These are phyloP conservation scores for Enteromius argenteus DNA, from an alignment of 2,797 vertebrate species.

Conservation along the genomic window DNA sequence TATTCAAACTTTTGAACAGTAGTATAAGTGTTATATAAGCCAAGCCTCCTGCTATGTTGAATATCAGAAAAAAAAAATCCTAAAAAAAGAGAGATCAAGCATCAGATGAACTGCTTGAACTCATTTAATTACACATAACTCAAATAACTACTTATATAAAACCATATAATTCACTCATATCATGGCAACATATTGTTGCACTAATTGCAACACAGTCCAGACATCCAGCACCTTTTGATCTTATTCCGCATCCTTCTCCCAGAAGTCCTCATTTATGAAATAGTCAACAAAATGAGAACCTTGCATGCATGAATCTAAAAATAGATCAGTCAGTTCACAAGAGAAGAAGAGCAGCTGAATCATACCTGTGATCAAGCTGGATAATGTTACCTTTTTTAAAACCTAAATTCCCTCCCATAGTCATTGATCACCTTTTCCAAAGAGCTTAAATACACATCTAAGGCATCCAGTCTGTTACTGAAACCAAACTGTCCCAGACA, in stretches of 20 bases:
- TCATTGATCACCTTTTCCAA: conserved; percentile 50
- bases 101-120: neutral
- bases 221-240: conserved; percentile 1
- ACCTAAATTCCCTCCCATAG: conserved; percentile 44
- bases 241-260: conserved; percentile 48
- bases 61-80: neutral
- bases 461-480: conserved; percentile 45
- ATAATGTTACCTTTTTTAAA: conserved; percentile 13
- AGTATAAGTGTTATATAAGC: conserved; percentile 41
- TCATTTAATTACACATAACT: neutral
- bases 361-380: conserved; percentile 27
- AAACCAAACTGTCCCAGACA: conserved; percentile 50
- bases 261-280: conserved; percentile 57
- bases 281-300: conserved; percentile 57
- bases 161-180: neutral
- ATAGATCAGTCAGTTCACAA: conserved; percentile 39
- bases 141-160: neutral
- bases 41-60: neutral
- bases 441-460: conserved; percentile 44
- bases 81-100: neutral
- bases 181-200: neutral
- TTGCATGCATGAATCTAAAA: conserved; percentile 31
- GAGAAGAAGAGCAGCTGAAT: conserved; percentile 57
- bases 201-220: neutral
- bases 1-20: neutral